A percentile compares a stretch with the other conserved stretches of the same genome.
These are phyloP conservation scores for Xestobium rufovillosum DNA, from an alignment of 2,888 invertebrate species.

Conservation along the genomic window DNA sequence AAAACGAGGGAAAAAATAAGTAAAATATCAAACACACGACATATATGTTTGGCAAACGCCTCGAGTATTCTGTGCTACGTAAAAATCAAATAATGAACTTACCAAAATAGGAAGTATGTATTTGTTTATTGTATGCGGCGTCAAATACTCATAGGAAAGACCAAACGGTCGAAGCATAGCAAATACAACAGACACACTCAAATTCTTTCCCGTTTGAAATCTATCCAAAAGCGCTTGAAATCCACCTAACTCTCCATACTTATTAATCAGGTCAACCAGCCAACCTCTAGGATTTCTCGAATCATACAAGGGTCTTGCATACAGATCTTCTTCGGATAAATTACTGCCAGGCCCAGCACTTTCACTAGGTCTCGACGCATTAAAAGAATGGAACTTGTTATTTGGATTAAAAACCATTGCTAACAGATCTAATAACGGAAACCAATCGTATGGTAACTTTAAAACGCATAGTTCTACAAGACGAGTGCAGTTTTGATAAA, in stretches of 20 bases:
- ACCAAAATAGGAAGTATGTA: constrained; percentile 88
- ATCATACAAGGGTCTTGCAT: constrained; percentile 69
- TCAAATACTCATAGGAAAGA: constrained; percentile 83
- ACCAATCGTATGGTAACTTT: constrained; percentile 84
- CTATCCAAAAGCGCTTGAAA: constrained; percentile 79
- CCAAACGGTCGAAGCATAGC: constrained; percentile 86
- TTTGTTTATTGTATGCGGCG: constrained; percentile 81
- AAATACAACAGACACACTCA: constrained; percentile 71
- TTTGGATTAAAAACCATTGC: constrained; percentile 92
- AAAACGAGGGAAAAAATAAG: no score
- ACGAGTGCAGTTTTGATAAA: constrained; percentile 86
- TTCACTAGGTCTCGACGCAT: constrained; percentile 70
- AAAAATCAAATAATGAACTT: no score
- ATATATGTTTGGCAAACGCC: background rate
- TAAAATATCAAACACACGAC: constrained; percentile 3
- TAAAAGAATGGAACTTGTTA: constrained; percentile 90
- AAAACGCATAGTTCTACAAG: constrained; percentile 88
- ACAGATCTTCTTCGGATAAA: constrained; percentile 62
- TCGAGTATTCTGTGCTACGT: no score
- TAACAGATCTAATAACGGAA: constrained; percentile 82
- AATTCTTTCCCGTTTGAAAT: constrained; percentile 66
- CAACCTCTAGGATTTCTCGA: constrained; percentile 84
- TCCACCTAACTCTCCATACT: constrained; percentile 84
- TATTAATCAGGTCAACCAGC: constrained; percentile 93
- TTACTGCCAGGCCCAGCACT: constrained; percentile 54